These are phyloP conservation scores for Papio anubis DNA, from an alignment of 2,113 vertebrate species.

Conservation along the genomic window DNA sequence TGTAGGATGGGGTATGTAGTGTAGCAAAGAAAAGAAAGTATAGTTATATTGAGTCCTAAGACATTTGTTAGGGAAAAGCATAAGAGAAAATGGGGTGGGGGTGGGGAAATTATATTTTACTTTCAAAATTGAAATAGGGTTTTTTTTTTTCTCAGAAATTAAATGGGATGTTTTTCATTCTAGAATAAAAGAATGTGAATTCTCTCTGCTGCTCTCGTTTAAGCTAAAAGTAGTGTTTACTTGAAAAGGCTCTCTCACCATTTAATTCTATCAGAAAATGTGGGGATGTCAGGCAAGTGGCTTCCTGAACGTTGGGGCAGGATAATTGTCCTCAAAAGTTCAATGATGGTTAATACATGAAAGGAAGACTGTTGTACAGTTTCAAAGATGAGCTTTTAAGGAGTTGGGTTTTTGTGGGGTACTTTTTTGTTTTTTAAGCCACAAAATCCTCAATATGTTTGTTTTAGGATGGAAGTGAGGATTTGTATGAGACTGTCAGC, in stretches of 20 bases:
- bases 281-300: constrained; percentile 20
- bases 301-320: constrained; percentile 39
- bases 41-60: constrained; percentile 40
- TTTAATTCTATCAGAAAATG: constrained; percentile 64
- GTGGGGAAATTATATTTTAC: neutral
- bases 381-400: constrained; percentile 37
- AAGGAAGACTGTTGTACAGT: constrained; percentile 50
- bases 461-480: constrained; percentile 64
- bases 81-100: neutral
- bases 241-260: constrained; percentile 72
- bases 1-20: constrained; percentile 14
- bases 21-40: constrained; percentile 43
- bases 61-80: constrained; percentile 43
- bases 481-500: constrained; percentile 54
- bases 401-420: constrained; percentile 41
- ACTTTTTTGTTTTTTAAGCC: constrained; percentile 32
- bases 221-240: constrained; percentile 74
- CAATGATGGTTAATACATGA: neutral
- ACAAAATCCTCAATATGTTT: constrained; percentile 55
- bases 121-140: neutral
- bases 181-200: constrained; percentile 80
- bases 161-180: constrained; percentile 61
- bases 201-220: constrained; percentile 74
- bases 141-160: neutral
- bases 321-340: constrained; percentile 38